Evolutionary conservation across 1,140 invertebrate species (phyloP).

Genomic region (Euborellia annulipes): DNA sequence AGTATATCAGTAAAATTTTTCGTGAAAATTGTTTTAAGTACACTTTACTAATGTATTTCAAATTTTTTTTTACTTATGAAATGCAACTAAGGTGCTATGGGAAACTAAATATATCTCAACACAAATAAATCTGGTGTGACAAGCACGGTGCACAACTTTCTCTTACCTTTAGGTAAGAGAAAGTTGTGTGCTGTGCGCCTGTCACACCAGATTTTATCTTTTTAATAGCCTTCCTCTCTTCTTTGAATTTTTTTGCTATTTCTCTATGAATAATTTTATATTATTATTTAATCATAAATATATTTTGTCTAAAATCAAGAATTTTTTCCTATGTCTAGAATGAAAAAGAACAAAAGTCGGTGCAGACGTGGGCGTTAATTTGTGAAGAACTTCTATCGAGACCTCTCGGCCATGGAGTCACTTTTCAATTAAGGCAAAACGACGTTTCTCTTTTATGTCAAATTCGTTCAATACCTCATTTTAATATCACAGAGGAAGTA

Average conservation of each 20-base stretch:
- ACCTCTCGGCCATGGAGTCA: conserved; percentile 58
- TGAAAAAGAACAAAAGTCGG: conserved; percentile 53
- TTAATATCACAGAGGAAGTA: conserved; percentile 86
- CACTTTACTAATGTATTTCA: too few species aligned
- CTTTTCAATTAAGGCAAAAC: conserved; percentile 85
- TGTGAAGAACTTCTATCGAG: conserved; percentile 79
- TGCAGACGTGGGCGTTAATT: conserved; percentile 85
- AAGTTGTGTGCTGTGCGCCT: too few species aligned
- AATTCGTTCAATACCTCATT: conserved; percentile 73
- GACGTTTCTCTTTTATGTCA: conserved; percentile 83
- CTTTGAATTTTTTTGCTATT: neutral
- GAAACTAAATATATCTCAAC: too few species aligned
- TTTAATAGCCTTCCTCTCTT: conserved; percentile 2
- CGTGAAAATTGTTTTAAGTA: too few species aligned
- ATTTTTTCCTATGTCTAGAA: conserved; percentile 33
- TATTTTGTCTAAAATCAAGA: too few species aligned
- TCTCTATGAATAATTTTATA: neutral
- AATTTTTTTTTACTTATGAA: too few species aligned
- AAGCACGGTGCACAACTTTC: too few species aligned
- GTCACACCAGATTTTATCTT: too few species aligned
- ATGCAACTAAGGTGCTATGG: too few species aligned
- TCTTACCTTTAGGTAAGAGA: too few species aligned
- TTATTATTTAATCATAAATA: neutral
- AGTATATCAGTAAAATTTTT: too few species aligned
- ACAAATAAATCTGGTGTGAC: too few species aligned